These are phyloP conservation scores for Paradisaea rubra DNA, from an alignment of 2,113 vertebrate species.

Conservation along the genomic window DNA sequence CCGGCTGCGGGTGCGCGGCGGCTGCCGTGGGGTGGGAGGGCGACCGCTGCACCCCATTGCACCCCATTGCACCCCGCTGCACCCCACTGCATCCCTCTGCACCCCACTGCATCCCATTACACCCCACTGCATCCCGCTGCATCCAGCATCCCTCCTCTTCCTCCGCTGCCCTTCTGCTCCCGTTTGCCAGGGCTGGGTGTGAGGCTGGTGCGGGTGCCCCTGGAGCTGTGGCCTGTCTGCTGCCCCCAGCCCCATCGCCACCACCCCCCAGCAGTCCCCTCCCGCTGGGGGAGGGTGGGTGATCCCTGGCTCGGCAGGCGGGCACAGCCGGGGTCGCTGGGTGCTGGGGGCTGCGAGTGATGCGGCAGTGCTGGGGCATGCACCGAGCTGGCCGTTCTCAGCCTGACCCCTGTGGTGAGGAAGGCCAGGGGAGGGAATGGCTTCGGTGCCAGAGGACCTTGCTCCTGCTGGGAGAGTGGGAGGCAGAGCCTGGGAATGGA, in stretches of 20 bases:
- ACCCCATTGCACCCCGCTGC: rapidly evolving
- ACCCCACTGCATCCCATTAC: rapidly evolving
- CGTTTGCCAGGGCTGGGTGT: background rate
- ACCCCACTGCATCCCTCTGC: rapidly evolving
- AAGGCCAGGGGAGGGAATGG: background rate
- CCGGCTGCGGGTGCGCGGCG: background rate
- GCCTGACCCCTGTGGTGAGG: background rate
- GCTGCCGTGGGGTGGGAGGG: background rate
- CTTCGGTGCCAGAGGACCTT: background rate
- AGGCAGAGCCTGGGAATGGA: background rate
- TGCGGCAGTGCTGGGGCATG: background rate
- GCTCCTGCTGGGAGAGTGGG: background rate
- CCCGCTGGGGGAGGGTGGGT: rapidly evolving
- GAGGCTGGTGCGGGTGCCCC: background rate
- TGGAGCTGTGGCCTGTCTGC: background rate
- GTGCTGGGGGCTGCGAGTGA: background rate
- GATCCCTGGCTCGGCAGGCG: background rate
- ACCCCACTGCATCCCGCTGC: rapidly evolving
- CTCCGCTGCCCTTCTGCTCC: background rate
- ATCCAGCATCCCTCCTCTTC: rapidly evolving
- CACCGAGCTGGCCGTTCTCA: background rate
- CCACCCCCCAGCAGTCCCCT: background rate
- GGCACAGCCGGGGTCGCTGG: background rate
- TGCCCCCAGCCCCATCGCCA: background rate
- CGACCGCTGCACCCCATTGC: background rate